Conservation (phyloP, 2,888 invertebrate species). For the Nomada hirtipes region DNA sequence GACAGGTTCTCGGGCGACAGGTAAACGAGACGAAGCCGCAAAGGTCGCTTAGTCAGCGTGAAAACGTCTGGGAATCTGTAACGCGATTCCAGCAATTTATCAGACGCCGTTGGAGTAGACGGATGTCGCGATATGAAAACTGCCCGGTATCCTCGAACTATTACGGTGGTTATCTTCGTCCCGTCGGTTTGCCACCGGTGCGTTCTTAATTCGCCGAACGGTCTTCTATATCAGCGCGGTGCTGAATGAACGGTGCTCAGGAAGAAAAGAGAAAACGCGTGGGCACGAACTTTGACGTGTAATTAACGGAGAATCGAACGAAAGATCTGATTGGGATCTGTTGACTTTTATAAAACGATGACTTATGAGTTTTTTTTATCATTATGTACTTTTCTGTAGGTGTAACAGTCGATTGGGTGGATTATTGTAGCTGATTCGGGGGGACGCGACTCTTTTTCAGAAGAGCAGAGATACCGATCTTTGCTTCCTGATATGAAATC, state of each 20-base stretch:
- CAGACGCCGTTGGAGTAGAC: constrained; percentile 5
- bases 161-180: too few relatives aligned
- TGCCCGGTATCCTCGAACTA: not conserved
- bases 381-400: too few relatives aligned
- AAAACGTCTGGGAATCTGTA: constrained; percentile 31
- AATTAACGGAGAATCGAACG: not conserved
- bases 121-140: not conserved
- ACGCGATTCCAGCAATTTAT: constrained; percentile 28
- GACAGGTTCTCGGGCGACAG: constrained; percentile 10
- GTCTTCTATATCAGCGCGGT: not conserved
- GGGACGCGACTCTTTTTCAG: too few relatives aligned
- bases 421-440: constrained; percentile 1
- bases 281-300: not conserved
- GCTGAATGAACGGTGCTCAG: too few relatives aligned
- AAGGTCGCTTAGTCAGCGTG: constrained; percentile 25
- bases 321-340: too few relatives aligned
- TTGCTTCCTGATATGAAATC: constrained; percentile 17
- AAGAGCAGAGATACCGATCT: not conserved
- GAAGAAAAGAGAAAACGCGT: not conserved
- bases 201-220: not conserved
- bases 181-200: not conserved
- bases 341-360: too few relatives aligned
- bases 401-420: not conserved
- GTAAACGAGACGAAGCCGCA: constrained; percentile 21
- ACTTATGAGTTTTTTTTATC: too few relatives aligned